Evolutionary conservation across 1,140 invertebrate species (phyloP).

Genomic region (Drosophila obscura): DNA sequence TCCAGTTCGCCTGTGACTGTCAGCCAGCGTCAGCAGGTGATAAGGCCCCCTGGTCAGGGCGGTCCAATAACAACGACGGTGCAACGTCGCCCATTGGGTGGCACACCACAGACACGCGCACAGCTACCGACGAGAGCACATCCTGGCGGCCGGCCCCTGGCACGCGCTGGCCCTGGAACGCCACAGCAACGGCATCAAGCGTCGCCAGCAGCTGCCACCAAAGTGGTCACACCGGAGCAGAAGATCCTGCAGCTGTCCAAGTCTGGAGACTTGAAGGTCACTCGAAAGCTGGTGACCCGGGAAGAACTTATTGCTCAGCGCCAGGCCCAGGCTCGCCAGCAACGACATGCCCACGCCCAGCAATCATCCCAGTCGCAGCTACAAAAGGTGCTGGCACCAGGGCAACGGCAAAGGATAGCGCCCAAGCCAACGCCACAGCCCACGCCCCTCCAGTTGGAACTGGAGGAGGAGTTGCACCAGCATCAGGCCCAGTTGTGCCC

Average conservation of each 20-base stretch:
- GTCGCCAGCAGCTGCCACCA: constrained; percentile 15
- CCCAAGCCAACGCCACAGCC: constrained; percentile 23
- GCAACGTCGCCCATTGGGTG: constrained; percentile 44
- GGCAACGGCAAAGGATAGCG: constrained; percentile 54
- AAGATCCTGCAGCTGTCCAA: constrained; percentile 82
- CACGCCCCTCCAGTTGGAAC: constrained; percentile 49
- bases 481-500: constrained; percentile 76
- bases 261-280: constrained; percentile 81
- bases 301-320: constrained; percentile 68
- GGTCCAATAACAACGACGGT: neutral
- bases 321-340: constrained; percentile 52
- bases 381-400: constrained; percentile 50
- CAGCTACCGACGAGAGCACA: constrained; percentile 16
- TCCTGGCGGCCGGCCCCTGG: constrained; percentile 27
- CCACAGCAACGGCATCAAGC: constrained; percentile 39
- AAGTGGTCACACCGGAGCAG: constrained; percentile 76
- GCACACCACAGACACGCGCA: constrained; percentile 33
- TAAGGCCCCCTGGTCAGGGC: constrained; percentile 55
- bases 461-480: constrained; percentile 61
- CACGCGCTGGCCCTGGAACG: constrained; percentile 35
- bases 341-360: constrained; percentile 53
- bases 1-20: constrained; percentile 59
- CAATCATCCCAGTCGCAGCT: constrained; percentile 53
- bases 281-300: constrained; percentile 79
- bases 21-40: constrained; percentile 56